Evolutionary conservation across 2,888 invertebrate species (phyloP).

Genomic region (Rhamnusium bicolor): DNA sequence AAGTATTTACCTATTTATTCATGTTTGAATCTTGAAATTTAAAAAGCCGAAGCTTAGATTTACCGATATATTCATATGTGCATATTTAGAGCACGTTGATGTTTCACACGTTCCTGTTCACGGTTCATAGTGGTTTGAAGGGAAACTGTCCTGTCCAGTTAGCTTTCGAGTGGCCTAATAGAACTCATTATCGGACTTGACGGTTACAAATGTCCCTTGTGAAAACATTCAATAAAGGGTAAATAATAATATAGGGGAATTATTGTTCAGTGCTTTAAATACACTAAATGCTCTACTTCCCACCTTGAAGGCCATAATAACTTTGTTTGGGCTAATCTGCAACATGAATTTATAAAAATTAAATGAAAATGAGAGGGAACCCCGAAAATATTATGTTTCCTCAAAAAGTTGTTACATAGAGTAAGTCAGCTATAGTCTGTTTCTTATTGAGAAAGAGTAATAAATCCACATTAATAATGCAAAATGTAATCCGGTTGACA

Average conservation of each 20-base stretch:
- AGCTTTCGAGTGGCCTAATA: conserved; percentile 60
- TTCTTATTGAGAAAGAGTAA: too few species aligned
- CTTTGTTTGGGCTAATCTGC: not conserved
- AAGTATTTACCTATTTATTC: not conserved
- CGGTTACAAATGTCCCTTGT: conserved; percentile 63
- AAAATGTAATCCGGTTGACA: too few species aligned
- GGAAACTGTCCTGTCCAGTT: conserved; percentile 59
- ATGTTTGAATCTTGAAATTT: not conserved
- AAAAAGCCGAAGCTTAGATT: conserved; percentile 17
- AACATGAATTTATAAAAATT: not conserved
- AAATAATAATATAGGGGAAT: conserved; percentile 48
- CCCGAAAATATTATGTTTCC: not conserved
- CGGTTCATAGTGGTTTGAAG: conserved; percentile 43
- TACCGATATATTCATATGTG: conserved; percentile 31
- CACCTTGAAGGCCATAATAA: not conserved
- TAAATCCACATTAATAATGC: too few species aligned
- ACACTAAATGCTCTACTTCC: conserved; percentile 25
- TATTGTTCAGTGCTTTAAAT: conserved; percentile 22
- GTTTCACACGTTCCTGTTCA: conserved; percentile 35
- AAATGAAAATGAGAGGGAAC: not conserved
- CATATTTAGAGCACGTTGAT: conserved; percentile 28
- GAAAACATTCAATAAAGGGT: conserved; percentile 62
- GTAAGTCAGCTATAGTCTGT: too few species aligned
- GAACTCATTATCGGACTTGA: conserved; percentile 62
- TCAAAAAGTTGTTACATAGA: not conserved